Conservation (phyloP, 2,113 vertebrate species). For the Okapia johnstoni region DNA sequence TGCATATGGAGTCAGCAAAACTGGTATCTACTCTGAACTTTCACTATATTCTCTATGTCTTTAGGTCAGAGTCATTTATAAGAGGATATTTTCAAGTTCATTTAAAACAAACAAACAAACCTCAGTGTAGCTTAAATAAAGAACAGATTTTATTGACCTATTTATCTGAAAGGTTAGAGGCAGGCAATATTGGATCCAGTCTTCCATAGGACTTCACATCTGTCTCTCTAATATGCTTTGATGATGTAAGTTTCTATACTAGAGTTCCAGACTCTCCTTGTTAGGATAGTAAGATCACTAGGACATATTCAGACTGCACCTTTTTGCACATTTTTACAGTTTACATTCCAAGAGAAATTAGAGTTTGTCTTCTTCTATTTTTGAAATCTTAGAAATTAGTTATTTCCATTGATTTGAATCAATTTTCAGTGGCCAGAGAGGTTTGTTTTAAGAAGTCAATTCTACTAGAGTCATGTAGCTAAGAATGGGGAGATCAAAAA, state of each 20-base stretch:
- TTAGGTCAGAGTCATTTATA: neutral
- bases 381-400: neutral
- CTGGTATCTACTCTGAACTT: neutral
- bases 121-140: neutral
- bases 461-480: neutral
- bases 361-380: neutral
- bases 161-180: neutral
- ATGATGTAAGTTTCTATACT: neutral
- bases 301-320: neutral
- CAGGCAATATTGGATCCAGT: neutral
- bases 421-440: neutral
- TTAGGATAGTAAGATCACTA: neutral
- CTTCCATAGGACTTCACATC: neutral
- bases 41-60: neutral
- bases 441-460: neutral
- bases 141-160: neutral
- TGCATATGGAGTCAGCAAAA: neutral
- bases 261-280: neutral
- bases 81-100: neutral
- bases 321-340: neutral
- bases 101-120: neutral
- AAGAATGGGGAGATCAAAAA: neutral
- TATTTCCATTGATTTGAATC: neutral
- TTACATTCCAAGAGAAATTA: neutral
- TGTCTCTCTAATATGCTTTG: neutral